Evolutionary conservation across 2,113 vertebrate genomes (phyloP), one percentile per base, ranked within the genome.

Genomic region (Lepidothrix coronata): DNA sequence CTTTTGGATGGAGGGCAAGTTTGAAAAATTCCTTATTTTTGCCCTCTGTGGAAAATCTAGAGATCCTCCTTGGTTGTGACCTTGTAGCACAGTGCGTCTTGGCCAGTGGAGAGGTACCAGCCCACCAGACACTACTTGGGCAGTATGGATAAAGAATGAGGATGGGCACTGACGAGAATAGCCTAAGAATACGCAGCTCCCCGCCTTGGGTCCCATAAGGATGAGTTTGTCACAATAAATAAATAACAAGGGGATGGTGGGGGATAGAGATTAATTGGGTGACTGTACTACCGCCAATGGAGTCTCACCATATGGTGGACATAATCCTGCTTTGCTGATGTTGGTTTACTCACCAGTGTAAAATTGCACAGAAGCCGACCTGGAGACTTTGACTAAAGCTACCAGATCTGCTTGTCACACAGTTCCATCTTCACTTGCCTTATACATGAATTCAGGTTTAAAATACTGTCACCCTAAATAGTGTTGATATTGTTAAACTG

Each of bases 211-310:
- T 96, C 96, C 83, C 96, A 78, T 22, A 87, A 95, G 91, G 96
- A 94, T 81, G 88, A 41, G 85, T 96, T 94, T 96, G 93, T 96
- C 96, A 96, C 94, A 96, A 96, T 94, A 95, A 97, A 96, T 97
- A 92, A 95, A 94, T 96, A 96, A 91, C 93, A 95, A 96, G 89
- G 73, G 72, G 80, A 33, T 91, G 84, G 88, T 59, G 79, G 49
- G 72, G 88, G 86, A 89, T 68, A 87, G 89, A 95, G 95, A 97
- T 96, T 96, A 96, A 97, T 95, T 94, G 95, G 92, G 88, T 92
- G 95, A 70, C 74, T 92, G 86, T 87, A 30, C 33, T 65, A 71
- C 92, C 44, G 27, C 92, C 96, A 91, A 48, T 89, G 96, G 93
- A 93, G 86, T 78, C 93, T 94, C 86, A 89, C 88, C 93, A 97